Base-by-base conservation (phyloP, 2,888 invertebrate species). In the Branchinecta sandiegonensis region DNA sequence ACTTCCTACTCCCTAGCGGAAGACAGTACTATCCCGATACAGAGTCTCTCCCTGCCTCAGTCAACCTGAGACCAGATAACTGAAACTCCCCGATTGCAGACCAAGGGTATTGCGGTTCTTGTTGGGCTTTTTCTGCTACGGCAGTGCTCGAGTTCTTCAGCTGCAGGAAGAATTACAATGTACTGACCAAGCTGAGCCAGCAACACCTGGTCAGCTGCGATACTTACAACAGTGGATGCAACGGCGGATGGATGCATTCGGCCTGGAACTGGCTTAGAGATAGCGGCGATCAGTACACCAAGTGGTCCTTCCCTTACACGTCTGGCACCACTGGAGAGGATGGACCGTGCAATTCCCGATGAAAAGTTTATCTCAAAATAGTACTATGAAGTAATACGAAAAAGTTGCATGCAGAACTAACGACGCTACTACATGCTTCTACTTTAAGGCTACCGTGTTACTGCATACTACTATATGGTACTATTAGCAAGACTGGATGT, bases 141-240 rank as follows among this genome's bases (percentile, higher is more conserved):
- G n/a, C 63, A 56, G n/a, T 23, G 10, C 63, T 56, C 23, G 63
- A 56, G 23, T 10, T 17, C 23, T 56, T 9, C 11, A 17, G 8
- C 63, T 56, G 63, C 23, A 56, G 23, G 10, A 56, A 9, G 63
- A 56, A 56, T 56, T 56, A 9, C n/a, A 11, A 23, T 10, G 63
- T 17, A 56, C 8, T 9, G n/a, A 56, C 10, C 8, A n/a, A 8
- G 63, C 63, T 56, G 1, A 56, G 63, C 63, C n/a, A 23, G 48
- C 67, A 67, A 23, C 47, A 67, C n/a, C 37, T 67, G 48, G 48
- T 67, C 17, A 48, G 48, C 48, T 67, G 67, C 23, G 48, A 23
- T 48, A 14, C 67, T 17, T 17, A 23, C 14, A 46, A 48, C 6
- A 23, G 47, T 14, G 69, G 66, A 9, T 69, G 69, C 37, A 56